These are phyloP conservation scores for Unio pictorum DNA, from an alignment of 2,888 invertebrate species.

Conservation along the genomic window DNA sequence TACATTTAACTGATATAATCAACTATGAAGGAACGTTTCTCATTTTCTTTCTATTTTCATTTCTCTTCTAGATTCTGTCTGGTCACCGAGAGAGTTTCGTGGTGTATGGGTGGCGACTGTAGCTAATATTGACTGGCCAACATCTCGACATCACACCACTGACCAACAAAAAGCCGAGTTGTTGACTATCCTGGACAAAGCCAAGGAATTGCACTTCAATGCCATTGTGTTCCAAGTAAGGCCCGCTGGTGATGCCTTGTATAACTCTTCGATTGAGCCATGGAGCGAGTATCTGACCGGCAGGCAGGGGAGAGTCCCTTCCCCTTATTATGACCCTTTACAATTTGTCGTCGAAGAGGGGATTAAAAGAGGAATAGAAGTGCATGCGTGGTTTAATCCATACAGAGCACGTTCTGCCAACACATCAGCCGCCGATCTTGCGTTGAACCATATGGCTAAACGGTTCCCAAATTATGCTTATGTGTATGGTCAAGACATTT, in stretches of 20 bases:
- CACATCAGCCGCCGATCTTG: slow-evolving; percentile 48
- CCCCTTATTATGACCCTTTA: slow-evolving; percentile 62
- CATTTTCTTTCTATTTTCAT: too few species aligned
- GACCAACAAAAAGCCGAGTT: slow-evolving; percentile 47
- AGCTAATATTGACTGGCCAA: slow-evolving; percentile 66
- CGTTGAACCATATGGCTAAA: slow-evolving; percentile 59
- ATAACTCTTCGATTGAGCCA: slow-evolving; percentile 60
- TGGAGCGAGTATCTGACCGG: slow-evolving; percentile 67
- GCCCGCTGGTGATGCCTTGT: slow-evolving; percentile 63
- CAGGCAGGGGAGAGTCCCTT: slow-evolving; percentile 56
- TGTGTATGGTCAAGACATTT: slow-evolving; percentile 54
- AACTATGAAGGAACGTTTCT: too few species aligned
- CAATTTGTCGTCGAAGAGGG: slow-evolving; percentile 51
- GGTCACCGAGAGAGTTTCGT: slow-evolving; percentile 58
- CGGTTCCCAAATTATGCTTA: slow-evolving; percentile 56
- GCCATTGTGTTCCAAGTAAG: slow-evolving; percentile 57
- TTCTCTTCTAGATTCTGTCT: slow-evolving; percentile 9
- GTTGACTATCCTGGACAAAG: slow-evolving; percentile 38
- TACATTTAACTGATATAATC: too few species aligned
- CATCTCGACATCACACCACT: slow-evolving; percentile 36
- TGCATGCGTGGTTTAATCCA: slow-evolving; percentile 66
- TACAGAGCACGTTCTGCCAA: slow-evolving; percentile 59
- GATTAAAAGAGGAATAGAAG: slow-evolving; percentile 58
- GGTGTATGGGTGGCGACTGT: slow-evolving; percentile 66
- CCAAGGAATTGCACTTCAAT: slow-evolving; percentile 55